A percentile compares a stretch with the other conserved stretches of the same genome.
Evolutionary conservation across 2,113 vertebrate genomes (phyloP).

Genomic region (Dermatemys mawii): DNA sequence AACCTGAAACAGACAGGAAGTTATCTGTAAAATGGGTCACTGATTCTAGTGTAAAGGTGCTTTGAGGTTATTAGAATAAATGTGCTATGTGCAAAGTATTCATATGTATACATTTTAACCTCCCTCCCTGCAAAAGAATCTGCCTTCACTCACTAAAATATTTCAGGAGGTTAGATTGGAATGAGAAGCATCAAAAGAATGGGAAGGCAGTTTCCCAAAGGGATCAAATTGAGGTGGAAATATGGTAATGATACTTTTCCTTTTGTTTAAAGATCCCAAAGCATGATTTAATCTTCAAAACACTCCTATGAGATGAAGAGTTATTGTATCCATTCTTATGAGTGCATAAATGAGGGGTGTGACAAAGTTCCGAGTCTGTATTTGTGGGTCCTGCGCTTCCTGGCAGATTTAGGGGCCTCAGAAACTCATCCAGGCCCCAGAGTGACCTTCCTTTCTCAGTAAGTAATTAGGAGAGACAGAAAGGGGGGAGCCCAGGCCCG

Average conservation of each 20-base stretch:
- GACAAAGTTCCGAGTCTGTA: too few relatives aligned
- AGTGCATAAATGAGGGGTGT: neutral
- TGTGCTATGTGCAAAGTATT: neutral
- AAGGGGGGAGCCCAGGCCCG: too few relatives aligned
- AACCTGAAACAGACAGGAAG: too few relatives aligned
- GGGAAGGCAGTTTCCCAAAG: neutral
- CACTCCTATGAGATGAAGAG: neutral
- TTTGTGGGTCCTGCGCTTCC: too few relatives aligned
- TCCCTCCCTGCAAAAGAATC: fast-evolving
- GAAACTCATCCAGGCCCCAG: too few relatives aligned
- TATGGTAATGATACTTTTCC: neutral
- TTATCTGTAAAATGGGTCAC: neutral
- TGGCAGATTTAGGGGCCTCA: too few relatives aligned
- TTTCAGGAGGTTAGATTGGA: neutral
- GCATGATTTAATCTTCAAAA: neutral
- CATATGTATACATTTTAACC: neutral
- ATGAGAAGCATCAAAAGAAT: neutral
- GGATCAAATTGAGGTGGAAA: neutral
- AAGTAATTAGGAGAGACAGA: too few relatives aligned
- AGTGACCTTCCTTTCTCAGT: too few relatives aligned
- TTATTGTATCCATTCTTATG: neutral
- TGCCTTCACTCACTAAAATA: neutral
- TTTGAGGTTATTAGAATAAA: neutral
- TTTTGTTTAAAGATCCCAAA: neutral
- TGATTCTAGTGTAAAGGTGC: neutral